These are phyloP conservation scores for Pyrrhosoma nymphula DNA, from an alignment of 2,888 invertebrate species.

Conservation along the genomic window DNA sequence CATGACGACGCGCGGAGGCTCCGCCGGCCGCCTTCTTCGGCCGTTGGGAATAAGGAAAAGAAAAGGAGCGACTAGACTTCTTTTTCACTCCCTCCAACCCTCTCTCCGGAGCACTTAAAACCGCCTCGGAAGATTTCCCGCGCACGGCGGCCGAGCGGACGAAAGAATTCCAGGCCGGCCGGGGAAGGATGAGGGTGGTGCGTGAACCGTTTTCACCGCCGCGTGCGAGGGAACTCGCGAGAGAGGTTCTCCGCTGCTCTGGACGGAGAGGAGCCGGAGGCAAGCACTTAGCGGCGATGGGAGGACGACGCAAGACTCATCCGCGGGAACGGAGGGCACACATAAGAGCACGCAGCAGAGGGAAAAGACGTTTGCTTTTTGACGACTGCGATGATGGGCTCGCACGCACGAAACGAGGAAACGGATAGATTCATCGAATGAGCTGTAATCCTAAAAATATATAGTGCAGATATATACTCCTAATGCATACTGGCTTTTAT, in stretches of 20 bases:
- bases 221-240: background rate
- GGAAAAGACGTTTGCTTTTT: background rate
- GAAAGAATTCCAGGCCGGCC: background rate
- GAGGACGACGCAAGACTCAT: background rate
- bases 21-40: background rate
- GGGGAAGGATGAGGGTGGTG: background rate
- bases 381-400: background rate
- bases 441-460: no score
- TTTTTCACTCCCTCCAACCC: background rate
- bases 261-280: background rate
- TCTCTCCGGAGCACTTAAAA: background rate
- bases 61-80: background rate
- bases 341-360: background rate
- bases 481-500: no score
- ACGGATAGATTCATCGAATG: background rate
- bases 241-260: background rate
- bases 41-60: background rate
- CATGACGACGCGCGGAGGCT: background rate
- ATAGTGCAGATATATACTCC: no score
- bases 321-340: background rate
- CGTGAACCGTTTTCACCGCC: constrained; percentile 27
- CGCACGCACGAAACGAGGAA: background rate
- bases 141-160: background rate
- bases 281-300: background rate
- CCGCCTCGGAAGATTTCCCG: background rate